These are phyloP conservation scores for Myiotriccus ornatus DNA, from an alignment of 2,797 vertebrate species.

Conservation along the genomic window DNA sequence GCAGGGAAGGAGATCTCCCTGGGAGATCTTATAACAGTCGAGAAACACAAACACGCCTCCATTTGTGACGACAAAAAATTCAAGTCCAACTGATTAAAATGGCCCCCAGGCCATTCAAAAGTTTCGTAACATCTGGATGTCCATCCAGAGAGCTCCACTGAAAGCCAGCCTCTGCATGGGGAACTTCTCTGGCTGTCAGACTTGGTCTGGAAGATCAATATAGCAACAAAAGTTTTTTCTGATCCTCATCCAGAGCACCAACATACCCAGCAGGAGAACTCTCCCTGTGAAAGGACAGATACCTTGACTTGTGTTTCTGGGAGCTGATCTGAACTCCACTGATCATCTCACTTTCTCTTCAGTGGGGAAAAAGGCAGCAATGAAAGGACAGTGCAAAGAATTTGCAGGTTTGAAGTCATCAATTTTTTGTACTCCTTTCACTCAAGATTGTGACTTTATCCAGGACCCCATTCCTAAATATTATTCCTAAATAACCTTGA, in stretches of 20 bases:
- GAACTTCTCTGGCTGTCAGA: background rate
- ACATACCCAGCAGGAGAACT: background rate
- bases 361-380: background rate
- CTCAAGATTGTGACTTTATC: background rate
- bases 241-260: background rate
- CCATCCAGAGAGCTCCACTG: background rate
- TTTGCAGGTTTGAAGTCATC: background rate
- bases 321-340: background rate
- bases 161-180: background rate
- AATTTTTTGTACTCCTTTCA: background rate
- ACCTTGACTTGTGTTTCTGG: background rate
- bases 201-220: background rate
- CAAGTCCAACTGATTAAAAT: background rate
- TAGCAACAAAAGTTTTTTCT: background rate
- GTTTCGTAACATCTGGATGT: background rate
- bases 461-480: background rate
- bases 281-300: background rate
- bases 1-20: background rate
- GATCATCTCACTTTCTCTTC: background rate
- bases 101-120: background rate
- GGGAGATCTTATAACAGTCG: rapidly evolving
- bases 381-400: background rate
- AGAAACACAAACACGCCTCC: background rate
- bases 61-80: background rate
- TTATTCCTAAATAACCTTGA: background rate